Percentiles rank a stretch among this genome's conserved stretches.
These are phyloP conservation scores for Agrilus biguttatus DNA, from an alignment of 2,888 invertebrate genomes.

Conservation along the genomic window DNA sequence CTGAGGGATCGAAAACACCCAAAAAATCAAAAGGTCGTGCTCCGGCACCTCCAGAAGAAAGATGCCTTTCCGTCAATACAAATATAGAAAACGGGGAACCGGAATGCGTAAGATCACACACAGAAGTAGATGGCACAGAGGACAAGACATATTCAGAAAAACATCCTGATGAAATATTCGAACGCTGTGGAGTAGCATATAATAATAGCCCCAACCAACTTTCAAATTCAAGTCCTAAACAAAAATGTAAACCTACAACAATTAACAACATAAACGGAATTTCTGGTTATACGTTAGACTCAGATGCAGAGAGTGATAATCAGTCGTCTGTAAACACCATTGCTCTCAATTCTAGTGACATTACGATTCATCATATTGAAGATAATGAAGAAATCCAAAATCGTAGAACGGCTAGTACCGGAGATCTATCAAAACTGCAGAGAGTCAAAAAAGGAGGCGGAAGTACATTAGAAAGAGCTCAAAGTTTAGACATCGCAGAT, in stretches of 20 bases:
- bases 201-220: background rate
- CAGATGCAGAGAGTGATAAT: conserved; percentile 35
- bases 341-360: conserved; percentile 58
- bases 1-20: conserved; percentile 27
- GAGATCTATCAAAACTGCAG: conserved; percentile 59
- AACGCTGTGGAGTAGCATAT: background rate
- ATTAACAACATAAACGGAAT: conserved; percentile 7
- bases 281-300: conserved; percentile 32
- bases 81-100: conserved; percentile 1
- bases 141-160: background rate
- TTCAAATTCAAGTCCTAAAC: background rate
- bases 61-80: background rate
- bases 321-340: conserved; percentile 44
- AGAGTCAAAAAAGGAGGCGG: conserved; percentile 29
- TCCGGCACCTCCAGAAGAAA: conserved; percentile 45
- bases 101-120: conserved; percentile 1
- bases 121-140: background rate
- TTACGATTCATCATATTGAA: conserved; percentile 58
- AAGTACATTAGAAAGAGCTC: conserved; percentile 59
- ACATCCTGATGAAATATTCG: conserved; percentile 2
- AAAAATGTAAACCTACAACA: conserved; percentile 4
- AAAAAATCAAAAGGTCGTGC: conserved; percentile 60
- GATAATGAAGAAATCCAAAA: conserved; percentile 43
- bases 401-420: conserved; percentile 63
- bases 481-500: conserved; percentile 62